phyloP scores from a whole-genome alignment of 2,113 vertebrate species.

The Bothrops jararaca region DNA sequence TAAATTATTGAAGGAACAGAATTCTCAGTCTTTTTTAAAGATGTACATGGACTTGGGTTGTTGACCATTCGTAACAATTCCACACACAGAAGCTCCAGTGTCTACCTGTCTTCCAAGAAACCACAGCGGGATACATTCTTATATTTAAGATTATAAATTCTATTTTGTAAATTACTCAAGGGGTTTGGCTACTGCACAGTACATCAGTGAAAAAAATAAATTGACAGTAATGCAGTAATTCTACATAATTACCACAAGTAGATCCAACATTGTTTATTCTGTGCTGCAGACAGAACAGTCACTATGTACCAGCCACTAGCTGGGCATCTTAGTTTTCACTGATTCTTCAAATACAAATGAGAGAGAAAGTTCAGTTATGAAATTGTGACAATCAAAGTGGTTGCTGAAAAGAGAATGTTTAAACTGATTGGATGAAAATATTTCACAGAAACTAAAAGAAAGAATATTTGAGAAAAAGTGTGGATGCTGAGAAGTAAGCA shows the following conservation, averaged over 20 bases:
- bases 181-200: not conserved
- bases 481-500: not conserved
- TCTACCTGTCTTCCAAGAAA: not conserved
- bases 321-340: not conserved
- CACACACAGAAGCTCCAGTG: not conserved
- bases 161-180: not conserved
- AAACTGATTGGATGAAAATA: not conserved
- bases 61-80: not conserved
- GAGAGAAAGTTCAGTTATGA: not conserved
- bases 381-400: not conserved
- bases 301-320: not conserved
- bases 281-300: not conserved
- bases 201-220: not conserved
- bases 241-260: not conserved
- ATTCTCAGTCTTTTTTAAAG: not conserved
- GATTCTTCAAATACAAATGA: not conserved
- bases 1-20: conserved; percentile 19
- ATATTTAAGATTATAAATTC: not conserved
- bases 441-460: not conserved
- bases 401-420: not conserved
- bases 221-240: not conserved
- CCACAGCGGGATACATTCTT: not conserved
- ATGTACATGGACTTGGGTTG: accelerated
- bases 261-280: not conserved
- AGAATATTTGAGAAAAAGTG: not conserved